A percentile compares a stretch with the other conserved stretches of the same genome.
phyloP scores from a whole-genome alignment of 2,797 vertebrate genomes.

The Onychomys arenicola region DNA sequence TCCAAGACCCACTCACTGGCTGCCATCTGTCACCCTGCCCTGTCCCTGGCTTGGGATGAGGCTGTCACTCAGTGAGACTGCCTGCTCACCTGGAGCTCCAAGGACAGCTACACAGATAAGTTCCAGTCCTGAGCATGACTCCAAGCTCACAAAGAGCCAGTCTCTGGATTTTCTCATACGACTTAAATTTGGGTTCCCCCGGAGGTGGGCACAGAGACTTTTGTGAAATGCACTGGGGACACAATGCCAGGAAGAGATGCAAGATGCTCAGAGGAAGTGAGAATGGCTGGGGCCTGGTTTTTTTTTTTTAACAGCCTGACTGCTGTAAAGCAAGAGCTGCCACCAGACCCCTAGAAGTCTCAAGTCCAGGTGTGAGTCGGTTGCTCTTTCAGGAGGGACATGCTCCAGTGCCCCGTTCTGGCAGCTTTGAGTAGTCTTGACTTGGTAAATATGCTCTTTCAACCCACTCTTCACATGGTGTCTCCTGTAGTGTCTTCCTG shows the following conservation, averaged over 20 bases:
- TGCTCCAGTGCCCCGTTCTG: not conserved
- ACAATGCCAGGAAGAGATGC: not conserved
- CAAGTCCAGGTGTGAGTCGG: not conserved
- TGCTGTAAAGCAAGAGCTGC: not conserved
- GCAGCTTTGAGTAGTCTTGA: not conserved
- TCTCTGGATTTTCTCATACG: not conserved
- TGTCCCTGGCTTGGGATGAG: not conserved
- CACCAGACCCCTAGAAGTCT: not conserved
- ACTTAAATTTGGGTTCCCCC: not conserved
- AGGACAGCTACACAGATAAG: not conserved
- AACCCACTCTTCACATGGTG: fast-evolving
- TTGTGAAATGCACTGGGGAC: not conserved
- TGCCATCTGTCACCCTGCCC: too few relatives aligned
- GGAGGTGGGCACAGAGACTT: not conserved
- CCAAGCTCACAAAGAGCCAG: not conserved
- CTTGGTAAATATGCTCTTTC: not conserved
- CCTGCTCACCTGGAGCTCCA: not conserved
- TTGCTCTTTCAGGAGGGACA: not conserved
- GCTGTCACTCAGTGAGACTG: too few relatives aligned
- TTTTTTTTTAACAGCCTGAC: not conserved
- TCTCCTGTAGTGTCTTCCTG: not conserved
- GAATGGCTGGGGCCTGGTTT: not conserved
- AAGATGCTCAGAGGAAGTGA: not conserved
- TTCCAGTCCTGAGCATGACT: not conserved
- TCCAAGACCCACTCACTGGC: not conserved